phyloP scores from a whole-genome alignment of 2,797 vertebrate species.

The Todus mexicanus region DNA sequence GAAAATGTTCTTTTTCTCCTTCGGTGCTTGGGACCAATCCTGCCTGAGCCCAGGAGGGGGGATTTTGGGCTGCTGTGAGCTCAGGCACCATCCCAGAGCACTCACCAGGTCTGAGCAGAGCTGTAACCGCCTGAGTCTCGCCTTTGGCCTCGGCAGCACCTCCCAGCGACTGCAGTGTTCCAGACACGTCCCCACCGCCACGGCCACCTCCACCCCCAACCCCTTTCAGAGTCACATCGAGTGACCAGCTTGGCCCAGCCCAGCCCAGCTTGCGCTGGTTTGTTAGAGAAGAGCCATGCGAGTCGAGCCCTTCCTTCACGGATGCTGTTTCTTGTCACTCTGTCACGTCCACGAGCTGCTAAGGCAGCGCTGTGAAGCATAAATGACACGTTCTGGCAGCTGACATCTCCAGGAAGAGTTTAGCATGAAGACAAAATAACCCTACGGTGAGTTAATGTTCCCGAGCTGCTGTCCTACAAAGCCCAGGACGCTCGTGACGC shows the following conservation, averaged over 20 bases:
- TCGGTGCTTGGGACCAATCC: neutral
- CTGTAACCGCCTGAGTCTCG: neutral
- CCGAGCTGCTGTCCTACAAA: neutral
- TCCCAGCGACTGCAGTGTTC: neutral
- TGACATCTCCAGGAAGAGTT: constrained; percentile 60
- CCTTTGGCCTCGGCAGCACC: fast-evolving
- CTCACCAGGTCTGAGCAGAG: neutral
- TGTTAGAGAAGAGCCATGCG: neutral
- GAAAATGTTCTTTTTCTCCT: neutral
- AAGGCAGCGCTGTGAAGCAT: neutral
- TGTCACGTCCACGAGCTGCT: neutral
- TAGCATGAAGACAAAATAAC: constrained; percentile 30
- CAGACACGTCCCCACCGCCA: neutral
- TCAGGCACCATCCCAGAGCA: fast-evolving
- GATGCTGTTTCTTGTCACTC: constrained; percentile 16
- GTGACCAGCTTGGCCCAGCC: neutral
- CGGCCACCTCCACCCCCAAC: neutral
- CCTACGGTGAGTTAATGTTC: neutral
- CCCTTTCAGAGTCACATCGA: neutral
- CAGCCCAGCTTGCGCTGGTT: neutral
- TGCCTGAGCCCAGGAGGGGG: neutral
- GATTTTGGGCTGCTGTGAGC: neutral
- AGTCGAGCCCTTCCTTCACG: neutral
- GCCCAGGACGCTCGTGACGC: neutral
- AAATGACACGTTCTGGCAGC: constrained; percentile 58